Percentiles rank a stretch among this genome's conserved stretches.
Evolutionary conservation across 2,113 vertebrate genomes (phyloP).

Genomic region (Daboia siamensis): DNA sequence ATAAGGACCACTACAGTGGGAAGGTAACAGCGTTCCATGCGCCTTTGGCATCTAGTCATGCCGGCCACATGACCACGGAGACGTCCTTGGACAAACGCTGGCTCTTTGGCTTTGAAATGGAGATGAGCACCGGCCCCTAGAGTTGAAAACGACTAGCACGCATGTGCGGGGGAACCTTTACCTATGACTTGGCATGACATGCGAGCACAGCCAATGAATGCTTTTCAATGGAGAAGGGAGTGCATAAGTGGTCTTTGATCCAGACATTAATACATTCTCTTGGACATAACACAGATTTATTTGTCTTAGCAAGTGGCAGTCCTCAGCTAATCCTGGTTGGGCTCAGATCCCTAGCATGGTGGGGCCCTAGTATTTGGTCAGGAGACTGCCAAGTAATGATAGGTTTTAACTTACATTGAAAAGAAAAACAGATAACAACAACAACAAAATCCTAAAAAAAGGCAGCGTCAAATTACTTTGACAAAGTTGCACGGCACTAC

Average conservation of each 20-base stretch:
- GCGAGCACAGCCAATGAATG: background rate
- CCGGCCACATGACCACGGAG: too few species aligned
- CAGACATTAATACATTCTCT: background rate
- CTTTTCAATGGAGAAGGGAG: background rate
- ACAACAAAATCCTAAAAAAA: background rate
- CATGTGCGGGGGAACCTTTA: too few species aligned
- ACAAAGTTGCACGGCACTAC: background rate
- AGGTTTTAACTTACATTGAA: background rate
- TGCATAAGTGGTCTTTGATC: background rate
- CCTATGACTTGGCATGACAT: background rate
- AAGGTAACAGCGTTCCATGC: too few species aligned
- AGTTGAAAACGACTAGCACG: too few species aligned
- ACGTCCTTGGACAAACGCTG: too few species aligned
- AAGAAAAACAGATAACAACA: background rate
- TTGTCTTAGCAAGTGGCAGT: background rate
- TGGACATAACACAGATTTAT: background rate
- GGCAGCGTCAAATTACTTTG: background rate
- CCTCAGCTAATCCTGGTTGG: background rate
- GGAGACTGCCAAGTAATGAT: background rate
- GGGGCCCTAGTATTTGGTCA: background rate
- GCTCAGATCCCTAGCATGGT: background rate
- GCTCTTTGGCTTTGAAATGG: too few species aligned
- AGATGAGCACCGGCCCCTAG: too few species aligned
- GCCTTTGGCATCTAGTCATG: too few species aligned
- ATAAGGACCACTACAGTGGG: too few species aligned